Evolutionary conservation across 2,888 invertebrate genomes (phyloP), one percentile per base, ranked within the genome.

Genomic region (Orchesella flavescens): DNA sequence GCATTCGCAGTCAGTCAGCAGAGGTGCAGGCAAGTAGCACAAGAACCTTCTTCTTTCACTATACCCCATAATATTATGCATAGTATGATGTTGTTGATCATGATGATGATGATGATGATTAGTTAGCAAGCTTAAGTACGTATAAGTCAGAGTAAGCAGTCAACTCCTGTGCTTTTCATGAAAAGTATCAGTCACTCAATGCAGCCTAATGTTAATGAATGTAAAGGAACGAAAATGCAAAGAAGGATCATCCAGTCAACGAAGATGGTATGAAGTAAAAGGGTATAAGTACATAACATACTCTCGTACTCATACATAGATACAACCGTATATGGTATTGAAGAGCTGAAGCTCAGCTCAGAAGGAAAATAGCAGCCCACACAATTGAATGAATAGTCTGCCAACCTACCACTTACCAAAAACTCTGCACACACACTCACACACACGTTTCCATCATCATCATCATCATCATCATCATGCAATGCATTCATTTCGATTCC

Each of bases 261-360:
- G 61, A 61, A 61, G 61, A 61, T 61, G 61, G 61, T 17, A 19
- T 53, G 53, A n/a, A 53, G 53, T 3, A 57, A 57, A 10, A 17
- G 3, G 21, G 57, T 46, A 46, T 46, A 46, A 46, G 46, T 57
- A 57, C n/a, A n/a, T 21, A 57, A 3, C 44, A 44, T 3, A 24
- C 17, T 1, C 17, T 21, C 3, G 12, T 61, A 7, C 15, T 21
- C 15, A 21, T 23, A 61, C 24, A 61, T 53, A 13, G 53, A 23
- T 44, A 55, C 13, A 61, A 23, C 78, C 78, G 78, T 78, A 78
- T 78, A 78, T 59, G 78, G 78, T 53, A 69, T 43, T 71, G 78
- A 71, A 77, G 44, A 65, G 65, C 61, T 65, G 12, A 57, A 3
- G 57, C 57, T 57, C 66, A 66, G 66, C 75, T 75, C 66, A 66